phyloP scores from a whole-genome alignment of 2,797 vertebrate genomes.

The Simalia tracyae region DNA sequence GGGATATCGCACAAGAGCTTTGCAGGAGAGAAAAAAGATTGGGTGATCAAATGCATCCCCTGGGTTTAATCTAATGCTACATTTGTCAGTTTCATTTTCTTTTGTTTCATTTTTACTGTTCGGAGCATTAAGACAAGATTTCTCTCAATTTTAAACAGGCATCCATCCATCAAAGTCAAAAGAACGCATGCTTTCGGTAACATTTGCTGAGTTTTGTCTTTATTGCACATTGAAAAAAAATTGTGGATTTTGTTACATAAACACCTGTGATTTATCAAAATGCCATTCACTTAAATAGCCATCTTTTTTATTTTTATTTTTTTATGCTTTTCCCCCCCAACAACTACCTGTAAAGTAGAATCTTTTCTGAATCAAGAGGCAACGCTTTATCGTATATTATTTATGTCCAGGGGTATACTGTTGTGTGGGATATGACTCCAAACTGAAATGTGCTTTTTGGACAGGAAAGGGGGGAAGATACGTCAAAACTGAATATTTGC shows the following conservation, averaged over 20 bases:
- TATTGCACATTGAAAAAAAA: background rate
- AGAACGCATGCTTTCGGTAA: constrained; percentile 20
- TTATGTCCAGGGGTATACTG: constrained; percentile 49
- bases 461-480: constrained; percentile 47
- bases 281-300: constrained; percentile 57
- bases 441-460: constrained; percentile 57
- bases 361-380: constrained; percentile 42
- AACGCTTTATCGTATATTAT: constrained; percentile 60
- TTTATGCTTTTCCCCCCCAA: background rate
- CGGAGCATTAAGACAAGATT: constrained; percentile 38
- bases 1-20: background rate
- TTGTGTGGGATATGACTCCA: constrained; percentile 55
- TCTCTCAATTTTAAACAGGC: constrained; percentile 40
- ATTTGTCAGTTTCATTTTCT: background rate
- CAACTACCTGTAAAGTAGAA: constrained; percentile 45
- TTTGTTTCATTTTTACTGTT: constrained; percentile 1
- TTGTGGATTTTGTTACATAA: constrained; percentile 44
- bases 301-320: constrained; percentile 7
- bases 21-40: background rate
- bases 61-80: background rate
- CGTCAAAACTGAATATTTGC: constrained; percentile 51
- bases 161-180: constrained; percentile 36
- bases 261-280: constrained; percentile 49
- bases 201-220: constrained; percentile 46
- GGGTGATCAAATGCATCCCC: background rate